Conservation (phyloP, 2,113 vertebrate genomes). For the Mustela nigripes region DNA sequence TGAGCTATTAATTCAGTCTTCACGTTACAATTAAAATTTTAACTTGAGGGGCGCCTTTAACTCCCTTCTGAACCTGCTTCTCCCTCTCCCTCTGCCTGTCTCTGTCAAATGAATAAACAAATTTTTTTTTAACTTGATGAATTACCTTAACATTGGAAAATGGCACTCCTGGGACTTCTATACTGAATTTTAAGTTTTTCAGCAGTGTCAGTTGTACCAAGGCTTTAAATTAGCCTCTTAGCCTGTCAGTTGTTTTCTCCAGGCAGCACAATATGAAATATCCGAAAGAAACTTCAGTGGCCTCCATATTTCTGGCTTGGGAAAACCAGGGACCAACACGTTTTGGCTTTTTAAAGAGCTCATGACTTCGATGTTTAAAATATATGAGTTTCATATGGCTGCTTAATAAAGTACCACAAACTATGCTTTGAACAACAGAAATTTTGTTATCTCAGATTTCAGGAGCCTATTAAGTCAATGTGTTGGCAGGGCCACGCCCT, state of each 20-base stretch:
- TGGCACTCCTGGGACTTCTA: neutral
- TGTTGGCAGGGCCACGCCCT: neutral
- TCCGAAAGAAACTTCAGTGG: neutral
- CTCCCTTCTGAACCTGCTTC: neutral
- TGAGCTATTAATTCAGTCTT: neutral
- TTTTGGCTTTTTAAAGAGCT: conserved; percentile 27
- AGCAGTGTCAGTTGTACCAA: neutral
- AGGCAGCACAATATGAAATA: neutral
- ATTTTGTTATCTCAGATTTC: neutral
- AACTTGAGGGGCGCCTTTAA: neutral
- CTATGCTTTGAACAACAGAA: neutral
- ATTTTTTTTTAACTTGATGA: neutral
- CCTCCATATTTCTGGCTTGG: neutral
- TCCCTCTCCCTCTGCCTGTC: neutral
- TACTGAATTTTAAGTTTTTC: neutral
- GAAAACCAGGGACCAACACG: neutral
- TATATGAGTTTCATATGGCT: neutral
- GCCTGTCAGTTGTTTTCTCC: neutral
- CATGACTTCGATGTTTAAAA: neutral
- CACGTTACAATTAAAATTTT: neutral
- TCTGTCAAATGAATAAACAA: neutral
- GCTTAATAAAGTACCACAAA: neutral
- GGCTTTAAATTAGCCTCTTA: neutral
- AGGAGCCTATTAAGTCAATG: neutral
- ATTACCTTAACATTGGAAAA: neutral